phyloP scores from a whole-genome alignment of 2,113 vertebrate genomes.

The Trichechus manatus region DNA sequence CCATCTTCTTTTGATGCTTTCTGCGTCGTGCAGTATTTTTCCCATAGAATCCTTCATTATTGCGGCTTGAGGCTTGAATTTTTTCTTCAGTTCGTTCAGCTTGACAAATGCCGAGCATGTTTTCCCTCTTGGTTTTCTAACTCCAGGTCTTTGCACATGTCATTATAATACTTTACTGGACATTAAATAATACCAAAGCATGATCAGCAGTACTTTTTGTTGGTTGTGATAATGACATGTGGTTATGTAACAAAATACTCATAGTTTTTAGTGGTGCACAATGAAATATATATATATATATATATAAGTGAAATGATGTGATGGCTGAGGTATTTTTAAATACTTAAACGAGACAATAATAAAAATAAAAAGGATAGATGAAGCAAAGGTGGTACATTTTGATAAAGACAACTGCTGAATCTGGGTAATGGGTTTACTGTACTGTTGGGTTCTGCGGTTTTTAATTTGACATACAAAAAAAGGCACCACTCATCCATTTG shows the following conservation, averaged over 20 bases:
- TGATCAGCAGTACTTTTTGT: not conserved
- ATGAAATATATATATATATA: not conserved
- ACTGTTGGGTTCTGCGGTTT: not conserved
- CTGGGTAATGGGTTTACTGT: not conserved
- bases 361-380: too few relatives aligned
- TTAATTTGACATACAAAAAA: not conserved
- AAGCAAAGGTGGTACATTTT: too few relatives aligned
- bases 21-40: too few relatives aligned
- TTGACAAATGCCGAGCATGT: too few relatives aligned
- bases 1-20: too few relatives aligned
- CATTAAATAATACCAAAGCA: not conserved
- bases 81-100: too few relatives aligned
- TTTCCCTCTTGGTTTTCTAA: too few relatives aligned
- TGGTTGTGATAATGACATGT: not conserved
- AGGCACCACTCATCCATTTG: not conserved
- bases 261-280: not conserved
- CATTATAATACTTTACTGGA: not conserved
- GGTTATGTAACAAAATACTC: not conserved
- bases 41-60: too few relatives aligned
- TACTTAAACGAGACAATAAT: not conserved
- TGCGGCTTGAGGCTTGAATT: too few relatives aligned
- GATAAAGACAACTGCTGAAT: not conserved
- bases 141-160: too few relatives aligned
- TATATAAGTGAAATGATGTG: not conserved
- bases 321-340: not conserved